Evolutionary conservation across 2,113 vertebrate genomes (phyloP).

Genomic region (Hydropotes inermis): DNA sequence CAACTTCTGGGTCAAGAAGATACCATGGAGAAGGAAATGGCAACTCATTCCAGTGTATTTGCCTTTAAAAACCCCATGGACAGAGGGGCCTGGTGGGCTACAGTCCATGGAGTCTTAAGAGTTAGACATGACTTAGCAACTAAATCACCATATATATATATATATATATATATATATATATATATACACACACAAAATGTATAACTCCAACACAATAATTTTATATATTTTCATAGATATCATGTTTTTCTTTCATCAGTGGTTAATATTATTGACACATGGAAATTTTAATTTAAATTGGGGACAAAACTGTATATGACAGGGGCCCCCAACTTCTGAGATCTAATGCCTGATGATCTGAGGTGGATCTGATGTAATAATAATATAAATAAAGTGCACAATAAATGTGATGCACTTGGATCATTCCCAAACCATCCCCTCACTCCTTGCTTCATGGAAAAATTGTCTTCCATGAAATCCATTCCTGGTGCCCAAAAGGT

Average conservation of each 20-base stretch:
- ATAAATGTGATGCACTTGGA: not conserved
- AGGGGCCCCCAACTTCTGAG: not conserved
- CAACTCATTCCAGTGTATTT: not conserved
- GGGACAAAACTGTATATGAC: not conserved
- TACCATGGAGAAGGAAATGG: not conserved
- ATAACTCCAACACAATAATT: not conserved
- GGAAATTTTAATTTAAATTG: not conserved
- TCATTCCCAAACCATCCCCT: not conserved
- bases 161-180: too few species aligned
- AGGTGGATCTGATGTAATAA: not conserved
- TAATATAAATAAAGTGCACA: not conserved
- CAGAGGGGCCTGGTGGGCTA: not conserved
- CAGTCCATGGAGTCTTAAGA: not conserved
- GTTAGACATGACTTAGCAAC: not conserved
- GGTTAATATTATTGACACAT: not conserved
- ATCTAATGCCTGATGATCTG: not conserved
- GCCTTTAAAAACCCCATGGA: not conserved
- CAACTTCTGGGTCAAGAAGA: not conserved
- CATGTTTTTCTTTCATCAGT: not conserved
- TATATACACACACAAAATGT: not conserved
- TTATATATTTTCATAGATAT: not conserved
- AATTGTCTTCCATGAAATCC: not conserved
- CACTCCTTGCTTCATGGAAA: not conserved
- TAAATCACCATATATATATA: not conserved
- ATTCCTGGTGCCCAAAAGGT: not conserved